A percentile compares a stretch with the other conserved stretches of the same genome.
Conservation (phyloP, 1,140 invertebrate genomes). For the Tribolium madens region DNA sequence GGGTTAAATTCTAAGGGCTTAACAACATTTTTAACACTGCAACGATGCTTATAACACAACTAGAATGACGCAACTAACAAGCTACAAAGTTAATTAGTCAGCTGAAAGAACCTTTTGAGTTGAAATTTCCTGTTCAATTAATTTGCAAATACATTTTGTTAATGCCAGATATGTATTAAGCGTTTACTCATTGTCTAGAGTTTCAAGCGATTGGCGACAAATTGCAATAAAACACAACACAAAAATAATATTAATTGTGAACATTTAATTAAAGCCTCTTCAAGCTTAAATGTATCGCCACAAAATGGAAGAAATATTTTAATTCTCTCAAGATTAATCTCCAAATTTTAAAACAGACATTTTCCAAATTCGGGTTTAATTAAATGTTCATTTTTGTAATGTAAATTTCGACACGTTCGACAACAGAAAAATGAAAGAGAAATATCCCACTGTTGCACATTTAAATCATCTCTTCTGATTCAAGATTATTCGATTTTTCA, state of each 20-base stretch:
- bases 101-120: conserved; percentile 41
- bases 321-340: conserved; percentile 26
- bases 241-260: conserved; percentile 22
- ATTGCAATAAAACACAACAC: not conserved
- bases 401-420: conserved; percentile 12
- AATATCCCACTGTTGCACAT: conserved; percentile 11
- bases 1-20: conserved; percentile 36
- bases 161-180: conserved; percentile 30
- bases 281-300: conserved; percentile 5
- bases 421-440: conserved; percentile 25
- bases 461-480: conserved; percentile 10
- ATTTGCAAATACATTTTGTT: conserved; percentile 43
- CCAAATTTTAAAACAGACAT: conserved; percentile 1
- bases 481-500: conserved; percentile 23
- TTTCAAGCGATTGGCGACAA: not conserved
- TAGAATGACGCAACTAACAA: conserved; percentile 47
- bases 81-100: conserved; percentile 45
- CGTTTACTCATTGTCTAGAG: not conserved
- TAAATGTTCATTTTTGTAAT: conserved; percentile 23
- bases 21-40: conserved; percentile 44
- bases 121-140: conserved; percentile 44
- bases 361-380: conserved; percentile 12
- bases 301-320: conserved; percentile 15
- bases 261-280: conserved; percentile 23
- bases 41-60: conserved; percentile 35